Conservation (phyloP, 64 coral and sea anemone genomes). For the Dendrophyllia cribrosa region DNA sequence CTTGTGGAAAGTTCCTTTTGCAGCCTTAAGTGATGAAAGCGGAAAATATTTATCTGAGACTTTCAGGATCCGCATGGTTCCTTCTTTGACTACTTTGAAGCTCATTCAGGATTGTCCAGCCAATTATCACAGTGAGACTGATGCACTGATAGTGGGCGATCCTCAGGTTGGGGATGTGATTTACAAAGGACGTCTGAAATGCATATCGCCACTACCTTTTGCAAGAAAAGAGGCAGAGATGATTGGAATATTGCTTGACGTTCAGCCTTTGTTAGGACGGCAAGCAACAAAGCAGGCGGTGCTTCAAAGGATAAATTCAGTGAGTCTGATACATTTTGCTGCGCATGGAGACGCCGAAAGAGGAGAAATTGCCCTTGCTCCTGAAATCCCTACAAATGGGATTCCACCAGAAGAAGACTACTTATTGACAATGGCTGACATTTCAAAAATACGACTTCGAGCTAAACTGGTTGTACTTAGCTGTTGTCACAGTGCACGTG, state of each 20-base stretch:
- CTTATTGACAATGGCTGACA: background rate
- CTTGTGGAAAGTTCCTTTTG: slow-evolving; percentile 19
- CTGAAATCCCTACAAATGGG: background rate
- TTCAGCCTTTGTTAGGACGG: background rate
- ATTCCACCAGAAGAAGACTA: background rate
- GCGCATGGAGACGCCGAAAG: slow-evolving; percentile 12
- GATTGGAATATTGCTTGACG: background rate
- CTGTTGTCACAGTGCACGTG: slow-evolving; percentile 2
- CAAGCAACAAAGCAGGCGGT: slow-evolving; percentile 34
- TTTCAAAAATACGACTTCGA: background rate
- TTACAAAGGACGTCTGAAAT: background rate
- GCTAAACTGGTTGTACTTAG: background rate
- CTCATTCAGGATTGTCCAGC: slow-evolving; percentile 17
- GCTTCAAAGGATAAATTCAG: background rate
- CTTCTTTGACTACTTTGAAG: slow-evolving; percentile 30
- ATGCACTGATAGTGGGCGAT: slow-evolving; percentile 28
- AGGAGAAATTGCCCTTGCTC: slow-evolving; percentile 20
- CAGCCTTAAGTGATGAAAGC: slow-evolving; percentile 13
- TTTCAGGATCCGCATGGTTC: slow-evolving; percentile 9
- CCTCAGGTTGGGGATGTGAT: slow-evolving; percentile 34
- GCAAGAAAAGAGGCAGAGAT: slow-evolving; percentile 6
- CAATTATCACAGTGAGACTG: background rate
- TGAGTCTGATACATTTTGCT: slow-evolving; percentile 37
- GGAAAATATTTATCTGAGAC: slow-evolving; percentile 4
- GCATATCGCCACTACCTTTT: background rate